These are phyloP conservation scores for Dissostichus mawsoni DNA, from an alignment of 2,113 vertebrate species.

Conservation along the genomic window DNA sequence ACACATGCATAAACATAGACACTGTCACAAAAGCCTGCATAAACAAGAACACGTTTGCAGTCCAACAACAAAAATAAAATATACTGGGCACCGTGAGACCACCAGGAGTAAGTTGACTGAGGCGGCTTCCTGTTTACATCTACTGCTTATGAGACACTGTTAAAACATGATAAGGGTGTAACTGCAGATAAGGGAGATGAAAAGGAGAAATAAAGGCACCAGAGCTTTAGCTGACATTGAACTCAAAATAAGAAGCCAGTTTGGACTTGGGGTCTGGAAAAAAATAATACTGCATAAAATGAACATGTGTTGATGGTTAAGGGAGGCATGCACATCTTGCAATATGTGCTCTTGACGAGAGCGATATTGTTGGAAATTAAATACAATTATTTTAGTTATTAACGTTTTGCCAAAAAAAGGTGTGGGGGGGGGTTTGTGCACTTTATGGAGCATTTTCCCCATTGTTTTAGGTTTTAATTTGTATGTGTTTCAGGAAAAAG, in stretches of 20 bases:
- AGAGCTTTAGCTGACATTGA: conserved; percentile 63
- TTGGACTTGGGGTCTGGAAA: conserved; percentile 44
- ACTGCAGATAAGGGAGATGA: conserved; percentile 73
- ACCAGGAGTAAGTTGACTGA: conserved; percentile 63
- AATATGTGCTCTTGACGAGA: neutral
- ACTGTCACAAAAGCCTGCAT: conserved; percentile 7
- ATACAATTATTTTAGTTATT: neutral
- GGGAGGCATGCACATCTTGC: neutral
- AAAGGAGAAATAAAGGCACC: conserved; percentile 67
- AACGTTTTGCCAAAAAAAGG: neutral
- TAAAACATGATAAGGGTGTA: conserved; percentile 73
- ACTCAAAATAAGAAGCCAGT: conserved; percentile 59
- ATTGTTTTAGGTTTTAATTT: neutral
- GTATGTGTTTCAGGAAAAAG: neutral
- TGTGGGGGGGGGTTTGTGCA: neutral
- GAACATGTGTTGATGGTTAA: neutral
- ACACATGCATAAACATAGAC: neutral
- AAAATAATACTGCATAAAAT: neutral
- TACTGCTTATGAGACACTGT: conserved; percentile 71
- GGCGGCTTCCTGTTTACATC: conserved; percentile 61
- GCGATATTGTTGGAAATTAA: neutral
- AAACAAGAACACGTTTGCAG: conserved; percentile 13
- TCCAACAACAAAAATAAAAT: conserved; percentile 1
- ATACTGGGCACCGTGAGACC: conserved; percentile 30
- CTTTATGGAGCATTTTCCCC: neutral